Percentiles rank a stretch among this genome's conserved stretches.
These are phyloP conservation scores for Ceratina australensis DNA, from an alignment of 1,140 invertebrate genomes.

Conservation along the genomic window DNA sequence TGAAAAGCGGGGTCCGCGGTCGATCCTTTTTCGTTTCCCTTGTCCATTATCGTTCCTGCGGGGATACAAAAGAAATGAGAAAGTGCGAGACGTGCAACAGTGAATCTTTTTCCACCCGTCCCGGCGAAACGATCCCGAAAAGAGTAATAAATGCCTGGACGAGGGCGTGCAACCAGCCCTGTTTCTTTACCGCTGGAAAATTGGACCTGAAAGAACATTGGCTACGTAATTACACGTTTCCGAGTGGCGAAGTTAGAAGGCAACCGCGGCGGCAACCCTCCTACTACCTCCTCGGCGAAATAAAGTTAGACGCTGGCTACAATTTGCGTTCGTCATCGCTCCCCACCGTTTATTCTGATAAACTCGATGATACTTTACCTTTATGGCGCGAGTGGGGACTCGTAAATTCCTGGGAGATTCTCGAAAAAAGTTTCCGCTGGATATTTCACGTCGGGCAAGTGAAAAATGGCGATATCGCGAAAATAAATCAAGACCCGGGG, in stretches of 20 bases:
- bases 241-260: not conserved
- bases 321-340: not conserved
- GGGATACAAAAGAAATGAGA: constrained; percentile 36
- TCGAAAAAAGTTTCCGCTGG: too few species aligned
- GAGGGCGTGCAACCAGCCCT: constrained; percentile 16
- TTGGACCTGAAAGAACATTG: constrained; percentile 51
- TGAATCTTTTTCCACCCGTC: constrained; percentile 36
- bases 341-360: not conserved
- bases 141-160: constrained; percentile 56
- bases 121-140: constrained; percentile 33
- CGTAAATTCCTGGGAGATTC: too few species aligned
- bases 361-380: not conserved
- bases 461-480: not conserved
- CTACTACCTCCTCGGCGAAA: not conserved
- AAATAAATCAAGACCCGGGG: not conserved
- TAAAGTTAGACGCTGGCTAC: not conserved
- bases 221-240: constrained; percentile 57
- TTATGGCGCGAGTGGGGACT: not conserved
- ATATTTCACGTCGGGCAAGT: not conserved
- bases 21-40: constrained; percentile 33
- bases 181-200: constrained; percentile 51
- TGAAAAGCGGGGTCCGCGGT: constrained; percentile 22
- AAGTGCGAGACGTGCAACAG: constrained; percentile 24
- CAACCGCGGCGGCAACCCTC: not conserved
- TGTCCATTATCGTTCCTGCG: constrained; percentile 38